Base-by-base conservation (phyloP, 2,888 invertebrate species). In the Caenorhabditis panamensis region DNA sequence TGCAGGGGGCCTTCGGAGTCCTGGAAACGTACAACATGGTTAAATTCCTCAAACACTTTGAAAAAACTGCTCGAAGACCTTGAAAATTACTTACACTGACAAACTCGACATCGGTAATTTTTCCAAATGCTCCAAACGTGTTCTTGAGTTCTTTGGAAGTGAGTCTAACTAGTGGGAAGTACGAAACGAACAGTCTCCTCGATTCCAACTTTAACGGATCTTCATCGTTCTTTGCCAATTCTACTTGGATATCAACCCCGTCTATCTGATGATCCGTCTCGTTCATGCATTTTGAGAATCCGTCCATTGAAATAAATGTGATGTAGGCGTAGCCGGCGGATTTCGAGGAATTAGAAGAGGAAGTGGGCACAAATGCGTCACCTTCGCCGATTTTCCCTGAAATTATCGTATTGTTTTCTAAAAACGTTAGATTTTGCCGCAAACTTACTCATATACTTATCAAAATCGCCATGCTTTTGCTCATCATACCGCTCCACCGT, bases 81-180 rank as follows among this genome's bases (percentile, higher is more conserved):
- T n/a, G n/a, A n/a, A n/a, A n/a, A n/a, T n/a, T n/a, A 77, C 72
- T 72, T 20, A 79, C 79, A 36, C 66, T 72, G 18, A 81, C 77
- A 63, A 81, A 72, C 47, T 81, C 81, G 8, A 81, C 81, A 54
- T 81, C 77, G 1, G 71, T 72, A 13, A 81, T 77, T 51, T 81
- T 81, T 26, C 81, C 81, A 28, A 63, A 77, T 0, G 61, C n/a
- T 18, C 77, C 77, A 54, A 81, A 81, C 9, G 51, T 56, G 8
- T 26, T 22, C 36, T 77, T 81, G 37, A 81, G 13, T 24, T 81
- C 77, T 44, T 54, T 44, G 2, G 67, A 18, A 1, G 77, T 77
- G n/a, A 81, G 44, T 13, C 58, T 37, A 26, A 64, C 61, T 11
- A 81, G 24, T 16, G 81, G 81, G 18, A 62, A 77, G 54, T 56